Percentiles rank a stretch among this genome's conserved stretches.
Conservation (phyloP, 1,140 invertebrate species). For the Sesamia nonagrioides region DNA sequence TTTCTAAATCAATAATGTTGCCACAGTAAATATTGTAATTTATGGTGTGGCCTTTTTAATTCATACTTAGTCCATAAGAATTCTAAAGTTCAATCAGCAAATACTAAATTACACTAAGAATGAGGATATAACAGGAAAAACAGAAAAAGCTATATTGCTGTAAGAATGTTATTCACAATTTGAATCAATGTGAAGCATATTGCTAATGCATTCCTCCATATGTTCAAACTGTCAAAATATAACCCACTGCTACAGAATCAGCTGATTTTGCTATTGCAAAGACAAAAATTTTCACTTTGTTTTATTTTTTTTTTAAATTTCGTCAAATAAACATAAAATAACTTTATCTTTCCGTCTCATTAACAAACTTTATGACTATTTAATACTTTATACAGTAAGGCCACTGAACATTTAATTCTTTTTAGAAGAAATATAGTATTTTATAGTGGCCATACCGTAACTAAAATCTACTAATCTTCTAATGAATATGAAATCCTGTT, state of each 20-base stretch:
- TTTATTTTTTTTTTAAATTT: neutral
- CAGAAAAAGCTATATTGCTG: neutral
- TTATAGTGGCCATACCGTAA: neutral
- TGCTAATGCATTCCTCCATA: no score
- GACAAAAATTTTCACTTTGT: neutral
- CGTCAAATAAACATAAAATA: no score
- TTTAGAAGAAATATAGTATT: slow-evolving; percentile 1
- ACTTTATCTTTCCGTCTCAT: no score
- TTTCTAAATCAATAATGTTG: neutral
- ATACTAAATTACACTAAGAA: neutral
- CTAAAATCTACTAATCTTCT: neutral
- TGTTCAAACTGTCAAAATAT: no score
- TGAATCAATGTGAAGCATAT: no score
- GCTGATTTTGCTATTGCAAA: neutral
- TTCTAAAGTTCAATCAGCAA: neutral
- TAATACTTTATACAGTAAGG: neutral
- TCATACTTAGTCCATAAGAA: neutral
- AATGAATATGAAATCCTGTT: neutral
- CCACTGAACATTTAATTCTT: no score
- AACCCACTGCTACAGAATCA: no score
- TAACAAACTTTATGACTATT: neutral
- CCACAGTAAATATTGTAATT: neutral
- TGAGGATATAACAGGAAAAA: neutral
- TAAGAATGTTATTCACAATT: no score
- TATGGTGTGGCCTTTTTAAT: neutral